Base-by-base conservation (phyloP, 2,888 invertebrate genomes). In the Cistogaster globosa region DNA sequence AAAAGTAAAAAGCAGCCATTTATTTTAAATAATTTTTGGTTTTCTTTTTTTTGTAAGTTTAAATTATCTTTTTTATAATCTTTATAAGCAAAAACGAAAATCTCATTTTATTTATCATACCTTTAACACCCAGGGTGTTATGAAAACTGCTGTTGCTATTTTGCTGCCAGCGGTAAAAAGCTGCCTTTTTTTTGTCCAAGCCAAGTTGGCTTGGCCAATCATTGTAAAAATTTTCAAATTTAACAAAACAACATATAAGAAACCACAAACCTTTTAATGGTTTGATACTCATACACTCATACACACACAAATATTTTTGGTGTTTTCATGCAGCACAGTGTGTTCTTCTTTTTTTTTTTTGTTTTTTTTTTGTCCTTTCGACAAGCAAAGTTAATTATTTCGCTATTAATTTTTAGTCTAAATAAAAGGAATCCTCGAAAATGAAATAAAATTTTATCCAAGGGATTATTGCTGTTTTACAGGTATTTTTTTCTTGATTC, bases 321-420 rank as follows among this genome's bases (percentile, higher is more conserved):
- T 45, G 62, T 18, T 62, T 78, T 32, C 18, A 58, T 58, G 18
- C 22, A 32, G 36, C 32, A 18, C 18, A 32, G 14, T 14, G 38
- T 20, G 26, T 11, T 45, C 12, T n/a, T 58, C 32, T 48, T 32
- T 14, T 9, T 42, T 60, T 57, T 67, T 26, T 67, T 16, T 22
- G 11, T 38, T 18, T 32, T 55, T 16, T 60, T 65, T 72, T 74
- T 26, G 14, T 62, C 48, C 36, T 55, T 76, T 76, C 71, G 55
- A 38, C 60, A 72, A 58, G 84, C 75, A 85, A 82, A 85, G 85
- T 85, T 85, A 85, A 85, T 85, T 85, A 85, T 85, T 75, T 85
- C 38, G 53, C 85, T 82, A 82, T 85, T 85, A 85, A 85, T 85
- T 85, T 78, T 67, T 71, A 74, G 78, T 79, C 60, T 60, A 79